Conservation (phyloP, 1,140 invertebrate species). For the Scaptodrosophila lebanonensis region DNA sequence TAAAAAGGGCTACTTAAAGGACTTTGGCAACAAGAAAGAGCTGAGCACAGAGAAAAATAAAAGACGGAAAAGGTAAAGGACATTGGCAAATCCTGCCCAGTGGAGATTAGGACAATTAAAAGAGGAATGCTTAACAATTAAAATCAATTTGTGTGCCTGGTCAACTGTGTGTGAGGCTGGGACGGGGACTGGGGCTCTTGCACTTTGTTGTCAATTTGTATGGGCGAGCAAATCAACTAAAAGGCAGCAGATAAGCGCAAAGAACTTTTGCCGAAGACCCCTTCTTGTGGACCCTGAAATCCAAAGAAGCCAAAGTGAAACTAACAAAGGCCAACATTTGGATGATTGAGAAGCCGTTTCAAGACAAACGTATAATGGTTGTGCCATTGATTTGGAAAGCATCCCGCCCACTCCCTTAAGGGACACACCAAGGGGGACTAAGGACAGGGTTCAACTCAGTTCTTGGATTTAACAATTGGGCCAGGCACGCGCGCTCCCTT, state of each 20-base stretch:
- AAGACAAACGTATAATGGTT: too few relatives aligned
- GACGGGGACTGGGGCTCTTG: neutral
- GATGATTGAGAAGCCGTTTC: too few relatives aligned
- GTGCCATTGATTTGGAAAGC: too few relatives aligned
- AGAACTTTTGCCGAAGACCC: too few relatives aligned
- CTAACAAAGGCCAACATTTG: too few relatives aligned
- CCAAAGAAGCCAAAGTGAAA: neutral
- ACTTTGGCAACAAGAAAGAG: neutral
- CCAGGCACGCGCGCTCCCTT: too few relatives aligned
- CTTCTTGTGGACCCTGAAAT: too few relatives aligned
- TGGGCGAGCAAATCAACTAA: neutral
- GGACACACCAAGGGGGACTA: too few relatives aligned
- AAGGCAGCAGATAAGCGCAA: neutral
- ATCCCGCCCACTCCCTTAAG: too few relatives aligned
- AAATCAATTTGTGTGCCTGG: constrained; percentile 3
- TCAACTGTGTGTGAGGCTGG: neutral
- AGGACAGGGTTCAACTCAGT: too few relatives aligned
- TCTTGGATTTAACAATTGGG: too few relatives aligned
- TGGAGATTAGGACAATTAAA: constrained; percentile 4
- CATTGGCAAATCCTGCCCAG: neutral
- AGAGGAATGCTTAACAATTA: constrained; percentile 1
- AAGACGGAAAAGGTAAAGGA: neutral
- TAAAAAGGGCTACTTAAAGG: neutral
- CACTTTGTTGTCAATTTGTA: too few relatives aligned
- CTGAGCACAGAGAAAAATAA: neutral